Base-by-base conservation (phyloP, 2,113 vertebrate genomes). In the Rhinolophus ferrumequinum region DNA sequence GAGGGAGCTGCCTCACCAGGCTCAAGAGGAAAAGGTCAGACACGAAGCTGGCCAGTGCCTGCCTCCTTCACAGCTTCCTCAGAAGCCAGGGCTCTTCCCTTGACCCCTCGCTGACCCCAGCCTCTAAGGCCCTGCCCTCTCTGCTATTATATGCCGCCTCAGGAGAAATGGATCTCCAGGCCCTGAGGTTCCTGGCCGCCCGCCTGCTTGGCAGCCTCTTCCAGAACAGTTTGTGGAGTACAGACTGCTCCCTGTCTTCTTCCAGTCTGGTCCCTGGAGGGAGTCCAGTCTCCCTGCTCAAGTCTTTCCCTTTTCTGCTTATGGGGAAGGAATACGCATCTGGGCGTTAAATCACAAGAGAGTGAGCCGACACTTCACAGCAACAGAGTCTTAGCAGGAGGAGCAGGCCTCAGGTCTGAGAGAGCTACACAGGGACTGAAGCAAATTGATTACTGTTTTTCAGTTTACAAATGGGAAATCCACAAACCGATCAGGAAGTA, bases 261-360 rank as follows among this genome's bases (percentile, higher is more conserved):
- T 95, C 92, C 80, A 96, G 95, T 73, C 88, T 69, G 12, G 85
- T 95, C 96, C 96, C 97, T 96, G 97, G 97, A 97, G 93, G 76
- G 64, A 69, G 52, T 91, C 97, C 97, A 95, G 14, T 28, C 94
- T 85, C 81, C 19, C 72, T 19, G 69, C 94, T 83, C 24, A 9
- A 96, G 81, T 28, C 84, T 75, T 86, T 79, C 79, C 97, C 90
- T 93, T 94, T 83, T 88, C 84, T 96, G 92, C 96, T 85, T 82
- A 70, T 12, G 80, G 89, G 93, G 90, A 88, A 77, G 54, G 94
- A 86, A 60, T 54, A 47, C 18, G 89, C 76, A 13, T 93, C 75
- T 77, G 88, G 88, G 88, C 24, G 5, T 73, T 67, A 80, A 84
- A 41, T 88, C 75, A 7, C 75, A 0, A 0, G 41, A 12, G n/a